These are phyloP conservation scores for Luscinia luscinia DNA, from an alignment of 2,797 vertebrate genomes.

Conservation along the genomic window DNA sequence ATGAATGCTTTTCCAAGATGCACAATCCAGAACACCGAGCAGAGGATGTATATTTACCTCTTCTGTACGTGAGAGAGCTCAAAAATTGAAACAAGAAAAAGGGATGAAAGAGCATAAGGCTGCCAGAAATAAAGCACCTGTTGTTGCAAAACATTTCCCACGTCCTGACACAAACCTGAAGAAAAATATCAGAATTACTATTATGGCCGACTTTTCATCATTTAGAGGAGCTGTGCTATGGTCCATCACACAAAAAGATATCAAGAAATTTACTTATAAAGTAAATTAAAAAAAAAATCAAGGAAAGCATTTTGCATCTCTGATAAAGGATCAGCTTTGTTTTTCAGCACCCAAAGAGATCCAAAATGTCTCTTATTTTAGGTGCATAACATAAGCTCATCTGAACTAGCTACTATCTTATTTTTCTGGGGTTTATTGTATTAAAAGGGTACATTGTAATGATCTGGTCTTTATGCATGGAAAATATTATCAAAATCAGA, in stretches of 20 bases:
- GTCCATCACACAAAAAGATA: neutral
- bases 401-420: neutral
- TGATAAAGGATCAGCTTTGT: neutral
- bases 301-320: neutral
- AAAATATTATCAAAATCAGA: neutral
- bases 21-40: neutral
- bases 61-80: neutral
- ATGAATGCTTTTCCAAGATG: neutral
- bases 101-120: neutral
- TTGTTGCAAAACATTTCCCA: neutral
- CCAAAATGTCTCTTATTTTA: neutral
- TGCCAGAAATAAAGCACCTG: neutral
- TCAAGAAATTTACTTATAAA: neutral
- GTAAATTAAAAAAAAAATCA: slow-evolving; percentile 2
- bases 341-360: neutral
- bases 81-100: neutral
- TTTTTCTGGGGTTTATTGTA: neutral
- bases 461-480: neutral
- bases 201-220: neutral
- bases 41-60: neutral
- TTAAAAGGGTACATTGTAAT: neutral
- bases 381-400: neutral
- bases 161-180: neutral
- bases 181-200: neutral
- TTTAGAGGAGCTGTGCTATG: neutral